Evolutionary conservation across 2,113 vertebrate genomes (phyloP).

Genomic region (human (Homo sapiens)): DNA sequence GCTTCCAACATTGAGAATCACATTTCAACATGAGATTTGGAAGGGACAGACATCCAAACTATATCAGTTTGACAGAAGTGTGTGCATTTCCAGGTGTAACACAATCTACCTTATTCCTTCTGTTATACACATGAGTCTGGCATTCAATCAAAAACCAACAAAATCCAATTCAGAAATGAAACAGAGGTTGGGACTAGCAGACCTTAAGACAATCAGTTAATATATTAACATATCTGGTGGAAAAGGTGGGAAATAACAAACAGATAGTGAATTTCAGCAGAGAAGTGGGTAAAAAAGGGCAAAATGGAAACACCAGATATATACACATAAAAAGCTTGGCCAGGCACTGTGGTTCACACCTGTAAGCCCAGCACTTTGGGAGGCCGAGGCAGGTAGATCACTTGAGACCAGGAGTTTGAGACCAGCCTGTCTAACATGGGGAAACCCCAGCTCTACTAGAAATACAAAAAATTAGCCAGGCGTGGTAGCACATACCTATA

Average conservation of each 20-base stretch:
- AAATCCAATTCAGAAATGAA: not conserved
- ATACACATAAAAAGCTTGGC: too few species aligned
- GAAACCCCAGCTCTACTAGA: too few species aligned
- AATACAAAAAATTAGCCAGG: too few species aligned
- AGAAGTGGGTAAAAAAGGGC: not conserved
- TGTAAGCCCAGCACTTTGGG: too few species aligned
- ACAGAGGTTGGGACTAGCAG: not conserved
- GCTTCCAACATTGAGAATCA: too few species aligned
- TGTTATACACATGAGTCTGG: not conserved
- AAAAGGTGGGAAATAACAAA: not conserved
- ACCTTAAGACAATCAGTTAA: not conserved
- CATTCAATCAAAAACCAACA: not conserved
- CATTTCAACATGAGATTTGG: too few species aligned
- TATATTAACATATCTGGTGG: not conserved
- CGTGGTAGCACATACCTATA: too few species aligned
- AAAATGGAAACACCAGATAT: not conserved
- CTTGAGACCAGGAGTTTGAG: too few species aligned
- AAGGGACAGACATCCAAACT: too few species aligned
- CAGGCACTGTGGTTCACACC: too few species aligned
- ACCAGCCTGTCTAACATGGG: too few species aligned
- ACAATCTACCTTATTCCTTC: not conserved
- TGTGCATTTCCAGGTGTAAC: not conserved
- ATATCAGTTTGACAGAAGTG: not conserved
- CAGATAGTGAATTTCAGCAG: not conserved
- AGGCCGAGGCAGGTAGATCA: too few species aligned